phyloP scores from a whole-genome alignment of 2,113 vertebrate species.

The Arenaria interpres region DNA sequence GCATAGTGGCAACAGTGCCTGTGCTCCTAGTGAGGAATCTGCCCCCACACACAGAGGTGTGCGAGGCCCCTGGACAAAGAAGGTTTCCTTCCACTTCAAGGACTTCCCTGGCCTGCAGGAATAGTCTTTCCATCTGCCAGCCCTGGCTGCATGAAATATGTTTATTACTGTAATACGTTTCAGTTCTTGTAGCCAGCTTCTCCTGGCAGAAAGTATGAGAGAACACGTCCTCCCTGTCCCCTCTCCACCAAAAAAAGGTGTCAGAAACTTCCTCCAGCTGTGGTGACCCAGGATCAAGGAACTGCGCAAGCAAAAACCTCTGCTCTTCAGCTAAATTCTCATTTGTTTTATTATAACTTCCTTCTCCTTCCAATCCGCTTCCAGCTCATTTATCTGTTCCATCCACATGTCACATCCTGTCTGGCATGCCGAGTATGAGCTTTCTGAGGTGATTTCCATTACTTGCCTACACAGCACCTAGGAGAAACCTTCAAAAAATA shows the following conservation, averaged over 20 bases:
- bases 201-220: neutral
- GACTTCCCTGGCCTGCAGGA: neutral
- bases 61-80: neutral
- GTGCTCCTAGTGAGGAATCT: neutral
- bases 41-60: rapidly evolving
- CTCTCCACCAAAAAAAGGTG: neutral
- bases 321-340: neutral
- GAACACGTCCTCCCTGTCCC: neutral
- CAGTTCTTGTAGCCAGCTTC: neutral
- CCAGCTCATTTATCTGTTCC: neutral
- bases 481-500: neutral
- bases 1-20: rapidly evolving
- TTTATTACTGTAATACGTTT: neutral
- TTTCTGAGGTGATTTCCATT: neutral
- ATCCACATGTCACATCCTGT: neutral
- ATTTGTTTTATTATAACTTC: neutral
- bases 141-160: neutral
- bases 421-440: neutral
- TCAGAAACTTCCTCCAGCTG: slow-evolving; percentile 3
- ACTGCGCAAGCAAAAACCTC: neutral
- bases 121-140: neutral
- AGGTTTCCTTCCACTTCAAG: neutral
- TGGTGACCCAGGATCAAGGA: neutral
- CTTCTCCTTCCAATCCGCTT: neutral
- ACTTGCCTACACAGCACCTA: neutral